Evolutionary conservation across 2,797 vertebrate genomes (phyloP).

Genomic region (Momotus momota): DNA sequence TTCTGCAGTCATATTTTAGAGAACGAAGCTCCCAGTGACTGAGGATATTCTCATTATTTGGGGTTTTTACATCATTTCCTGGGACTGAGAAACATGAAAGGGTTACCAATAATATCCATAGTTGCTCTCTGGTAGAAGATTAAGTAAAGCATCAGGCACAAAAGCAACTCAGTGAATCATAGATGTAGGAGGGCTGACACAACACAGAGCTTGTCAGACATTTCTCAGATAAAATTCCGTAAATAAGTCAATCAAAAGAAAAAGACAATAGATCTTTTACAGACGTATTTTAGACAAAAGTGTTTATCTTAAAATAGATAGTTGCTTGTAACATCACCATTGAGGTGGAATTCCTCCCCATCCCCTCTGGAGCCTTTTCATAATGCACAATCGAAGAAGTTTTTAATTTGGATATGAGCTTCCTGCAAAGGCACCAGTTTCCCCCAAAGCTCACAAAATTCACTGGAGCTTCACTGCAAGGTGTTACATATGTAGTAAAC

Average conservation of each 20-base stretch:
- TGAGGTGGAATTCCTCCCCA: neutral
- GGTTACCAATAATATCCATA: neutral
- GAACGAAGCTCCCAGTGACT: neutral
- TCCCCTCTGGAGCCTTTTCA: neutral
- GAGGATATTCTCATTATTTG: neutral
- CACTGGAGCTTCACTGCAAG: neutral
- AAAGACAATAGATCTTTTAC: neutral
- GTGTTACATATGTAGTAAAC: neutral
- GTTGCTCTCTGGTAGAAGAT: neutral
- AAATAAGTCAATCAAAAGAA: slow-evolving; percentile 23
- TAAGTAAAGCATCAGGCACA: neutral
- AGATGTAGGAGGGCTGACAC: slow-evolving; percentile 7
- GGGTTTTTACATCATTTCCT: neutral
- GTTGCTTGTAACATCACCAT: neutral
- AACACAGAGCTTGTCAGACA: slow-evolving; percentile 4
- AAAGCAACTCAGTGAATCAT: slow-evolving; percentile 2
- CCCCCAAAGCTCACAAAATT: neutral
- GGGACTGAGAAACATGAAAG: neutral
- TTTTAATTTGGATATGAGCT: neutral
- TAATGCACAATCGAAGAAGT: neutral
- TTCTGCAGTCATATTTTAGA: neutral
- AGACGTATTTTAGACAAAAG: neutral
- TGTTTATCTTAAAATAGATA: neutral
- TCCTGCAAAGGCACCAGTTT: neutral
- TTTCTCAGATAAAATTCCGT: neutral